Evolutionary conservation across 2,888 invertebrate species (phyloP).

Genomic region (Caenorhabditis macrosperma): DNA sequence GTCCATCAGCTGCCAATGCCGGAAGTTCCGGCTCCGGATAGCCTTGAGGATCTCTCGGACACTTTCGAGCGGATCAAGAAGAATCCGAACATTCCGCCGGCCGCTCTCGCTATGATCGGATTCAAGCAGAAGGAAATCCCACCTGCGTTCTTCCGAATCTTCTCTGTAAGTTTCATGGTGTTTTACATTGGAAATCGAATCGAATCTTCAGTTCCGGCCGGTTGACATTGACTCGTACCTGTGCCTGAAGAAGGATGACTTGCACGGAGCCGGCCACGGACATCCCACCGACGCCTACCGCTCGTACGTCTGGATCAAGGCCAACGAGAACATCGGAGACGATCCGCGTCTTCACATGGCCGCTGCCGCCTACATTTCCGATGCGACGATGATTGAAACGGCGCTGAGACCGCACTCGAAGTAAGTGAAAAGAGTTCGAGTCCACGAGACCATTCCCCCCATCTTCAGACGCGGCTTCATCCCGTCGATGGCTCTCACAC

Average conservation of each 20-base stretch:
- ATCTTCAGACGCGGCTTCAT: constrained; percentile 71
- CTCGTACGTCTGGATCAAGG: constrained; percentile 70
- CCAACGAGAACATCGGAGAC: constrained; percentile 75
- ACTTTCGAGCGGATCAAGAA: constrained; percentile 66
- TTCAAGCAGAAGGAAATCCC: constrained; percentile 70
- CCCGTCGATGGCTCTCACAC: constrained; percentile 80
- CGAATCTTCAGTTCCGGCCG: constrained; percentile 65
- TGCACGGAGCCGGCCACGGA: constrained; percentile 49
- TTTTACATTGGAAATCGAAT: neutral
- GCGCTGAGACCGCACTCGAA: constrained; percentile 68
- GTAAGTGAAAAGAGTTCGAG: too few species aligned
- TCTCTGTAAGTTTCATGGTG: constrained; percentile 49
- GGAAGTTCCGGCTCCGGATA: constrained; percentile 80
- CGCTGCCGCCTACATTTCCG: constrained; percentile 81
- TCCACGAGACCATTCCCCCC: too few species aligned
- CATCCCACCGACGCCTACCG: constrained; percentile 61
- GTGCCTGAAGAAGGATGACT: constrained; percentile 57
- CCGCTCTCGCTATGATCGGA: constrained; percentile 64
- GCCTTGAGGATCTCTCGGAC: constrained; percentile 72
- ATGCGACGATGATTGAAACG: constrained; percentile 75
- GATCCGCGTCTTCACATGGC: constrained; percentile 81
- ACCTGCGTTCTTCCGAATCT: constrained; percentile 68
- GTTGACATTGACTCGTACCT: constrained; percentile 65
- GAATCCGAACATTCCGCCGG: constrained; percentile 59
- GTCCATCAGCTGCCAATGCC: constrained; percentile 81